Evolutionary conservation across 92 coral and sea anemone species (phyloP), one percentile per base, ranked within the genome.

Genomic region (Pocillopora meandrina): DNA sequence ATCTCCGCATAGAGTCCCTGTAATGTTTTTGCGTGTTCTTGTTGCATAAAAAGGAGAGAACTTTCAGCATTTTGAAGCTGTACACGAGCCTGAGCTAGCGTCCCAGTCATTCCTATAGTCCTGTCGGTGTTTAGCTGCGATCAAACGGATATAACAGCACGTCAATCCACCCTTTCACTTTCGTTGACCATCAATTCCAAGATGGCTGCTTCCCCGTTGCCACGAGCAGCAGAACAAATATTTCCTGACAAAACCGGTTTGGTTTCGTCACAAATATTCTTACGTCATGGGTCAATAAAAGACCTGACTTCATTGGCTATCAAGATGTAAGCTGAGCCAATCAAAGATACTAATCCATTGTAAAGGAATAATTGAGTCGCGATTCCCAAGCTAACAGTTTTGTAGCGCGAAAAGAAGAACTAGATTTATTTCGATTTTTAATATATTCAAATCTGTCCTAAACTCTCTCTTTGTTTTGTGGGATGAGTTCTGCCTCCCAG

Each of bases 31-130:
- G 99, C 99, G 79, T 97, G 99, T 75, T 97, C 97, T 93, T 95
- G 95, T 82, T 97, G 99, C 97, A 97, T 92, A 74, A 97, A 97
- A 34, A 97, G 90, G 42, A 97, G 84, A 6, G 99, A 97, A 84
- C 99, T 97, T 79, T 95, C 98, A 36, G 98, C 98, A 86, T 97
- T 97, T 86, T 91, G 98, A 75, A 97, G 95, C 83, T 97, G 99
- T 64, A 94, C 80, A 68, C 91, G 93, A 65, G 93, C 89, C 75
- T 95, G 92, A 18, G 94, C 89, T 59, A 94, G 81, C 7, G 94
- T 92, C 36, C 89, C 94, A 49, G 98, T 78, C 99, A 97, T 96
- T 21, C 7, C 76, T 2, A 52, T 11, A 82, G n/a, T 34, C 31
- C 76, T 18, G 18, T 21, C 55, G 55, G 52, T 21, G 76, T 61